phyloP scores from a whole-genome alignment of 2,113 vertebrate species.

The Poeciliopsis occidentalis region DNA sequence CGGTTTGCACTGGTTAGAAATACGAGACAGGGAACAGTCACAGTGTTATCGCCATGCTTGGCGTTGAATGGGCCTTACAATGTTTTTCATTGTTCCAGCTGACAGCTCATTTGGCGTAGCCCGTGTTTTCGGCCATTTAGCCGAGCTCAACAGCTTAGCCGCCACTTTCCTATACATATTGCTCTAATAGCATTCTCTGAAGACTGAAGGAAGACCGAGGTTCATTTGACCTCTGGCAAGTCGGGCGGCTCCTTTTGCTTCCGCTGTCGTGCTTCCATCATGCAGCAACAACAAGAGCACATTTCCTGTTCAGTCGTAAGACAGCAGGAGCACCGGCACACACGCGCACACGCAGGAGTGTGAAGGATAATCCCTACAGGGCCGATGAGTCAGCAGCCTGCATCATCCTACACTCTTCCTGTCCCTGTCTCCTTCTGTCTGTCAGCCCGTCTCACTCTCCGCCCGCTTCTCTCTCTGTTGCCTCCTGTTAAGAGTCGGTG shows the following conservation, averaged over 20 bases:
- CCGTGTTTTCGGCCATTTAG: neutral
- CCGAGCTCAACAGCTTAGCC: neutral
- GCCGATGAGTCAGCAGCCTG: constrained; percentile 71
- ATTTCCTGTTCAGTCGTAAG: constrained; percentile 34
- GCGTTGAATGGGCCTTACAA: neutral
- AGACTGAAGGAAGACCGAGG: neutral
- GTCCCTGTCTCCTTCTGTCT: constrained; percentile 22
- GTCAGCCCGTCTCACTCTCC: constrained; percentile 30
- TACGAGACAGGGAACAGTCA: neutral
- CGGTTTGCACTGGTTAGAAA: neutral
- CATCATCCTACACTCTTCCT: constrained; percentile 54
- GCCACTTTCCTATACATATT: neutral
- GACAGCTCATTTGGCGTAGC: neutral
- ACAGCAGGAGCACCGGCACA: constrained; percentile 11
- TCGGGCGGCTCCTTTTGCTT: constrained; percentile 6
- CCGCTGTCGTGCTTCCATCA: constrained; percentile 44
- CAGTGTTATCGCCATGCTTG: neutral
- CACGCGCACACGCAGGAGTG: constrained; percentile 16
- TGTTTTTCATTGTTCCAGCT: neutral
- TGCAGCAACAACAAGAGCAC: constrained; percentile 24
- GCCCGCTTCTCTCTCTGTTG: constrained; percentile 18
- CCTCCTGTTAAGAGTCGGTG: constrained; percentile 1
- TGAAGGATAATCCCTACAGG: constrained; percentile 56
- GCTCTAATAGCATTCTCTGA: neutral
- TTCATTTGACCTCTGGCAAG: constrained; percentile 25